Percentiles rank a stretch among this genome's conserved stretches.
Conservation (phyloP, 1,140 invertebrate genomes). For the Tetranychus urticae region DNA sequence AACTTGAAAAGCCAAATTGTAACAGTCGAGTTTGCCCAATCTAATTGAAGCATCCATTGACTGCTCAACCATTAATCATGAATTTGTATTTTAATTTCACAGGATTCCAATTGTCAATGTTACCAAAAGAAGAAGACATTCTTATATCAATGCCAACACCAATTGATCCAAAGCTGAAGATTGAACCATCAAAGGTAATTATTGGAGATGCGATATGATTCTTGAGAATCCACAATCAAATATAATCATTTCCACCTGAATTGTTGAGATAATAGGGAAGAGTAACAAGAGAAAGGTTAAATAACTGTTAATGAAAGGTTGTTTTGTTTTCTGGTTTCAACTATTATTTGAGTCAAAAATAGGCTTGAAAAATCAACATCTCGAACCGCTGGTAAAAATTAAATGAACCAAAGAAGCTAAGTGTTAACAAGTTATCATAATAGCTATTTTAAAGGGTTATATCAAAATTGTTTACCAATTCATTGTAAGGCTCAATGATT, state of each 20-base stretch:
- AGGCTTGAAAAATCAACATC: neutral
- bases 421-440: too few species aligned
- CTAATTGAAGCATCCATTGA: too few species aligned
- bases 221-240: neutral
- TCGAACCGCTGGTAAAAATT: too few species aligned
- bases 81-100: neutral
- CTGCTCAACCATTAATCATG: too few species aligned
- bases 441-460: too few species aligned
- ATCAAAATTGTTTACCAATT: too few species aligned
- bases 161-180: neutral
- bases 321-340: neutral
- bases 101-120: neutral
- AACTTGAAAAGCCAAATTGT: too few species aligned
- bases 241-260: neutral
- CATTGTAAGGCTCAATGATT: too few species aligned
- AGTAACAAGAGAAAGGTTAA: neutral
- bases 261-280: neutral
- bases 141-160: neutral
- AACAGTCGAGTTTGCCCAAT: too few species aligned
- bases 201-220: neutral
- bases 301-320: neutral
- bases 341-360: neutral
- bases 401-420: too few species aligned
- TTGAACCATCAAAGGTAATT: neutral
- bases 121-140: neutral